A percentile compares a stretch with the other conserved stretches of the same genome.
Evolutionary conservation across 2,888 invertebrate genomes (phyloP).

Genomic region (Resseliella maxima): DNA sequence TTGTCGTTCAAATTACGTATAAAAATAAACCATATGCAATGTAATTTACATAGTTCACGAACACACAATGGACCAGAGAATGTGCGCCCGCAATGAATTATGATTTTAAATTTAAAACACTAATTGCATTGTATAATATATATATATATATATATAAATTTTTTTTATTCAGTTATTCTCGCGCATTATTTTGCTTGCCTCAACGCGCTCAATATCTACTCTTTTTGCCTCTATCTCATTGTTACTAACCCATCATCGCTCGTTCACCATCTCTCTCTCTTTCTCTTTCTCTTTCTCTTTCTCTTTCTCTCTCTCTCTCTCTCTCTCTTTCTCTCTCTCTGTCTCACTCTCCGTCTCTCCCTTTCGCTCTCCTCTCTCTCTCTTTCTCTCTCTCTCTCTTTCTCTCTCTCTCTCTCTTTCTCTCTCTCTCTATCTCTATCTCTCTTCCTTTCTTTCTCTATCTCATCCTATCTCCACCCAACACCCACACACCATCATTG

Average conservation of each 20-base stretch:
- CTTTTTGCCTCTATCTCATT: not conserved
- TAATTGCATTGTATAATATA: slow-evolving; percentile 22
- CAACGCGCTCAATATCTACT: slow-evolving; percentile 37
- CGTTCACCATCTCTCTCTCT: too few species aligned
- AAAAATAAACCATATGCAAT: slow-evolving; percentile 43
- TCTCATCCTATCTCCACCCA: too few species aligned
- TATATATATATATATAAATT: too few species aligned
- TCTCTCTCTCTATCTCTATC: too few species aligned
- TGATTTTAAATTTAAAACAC: slow-evolving; percentile 55
- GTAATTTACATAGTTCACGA: slow-evolving; percentile 41
- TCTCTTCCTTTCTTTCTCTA: too few species aligned
- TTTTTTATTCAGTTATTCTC: not conserved
- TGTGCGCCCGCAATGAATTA: slow-evolving; percentile 47
- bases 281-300: not conserved
- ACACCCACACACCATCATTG: too few species aligned
- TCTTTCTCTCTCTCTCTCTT: too few species aligned
- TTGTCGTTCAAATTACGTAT: slow-evolving; percentile 34
- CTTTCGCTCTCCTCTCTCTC: too few species aligned
- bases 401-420: too few species aligned
- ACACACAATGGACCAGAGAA: not conserved
- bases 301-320: not conserved
- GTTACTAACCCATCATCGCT: too few species aligned
- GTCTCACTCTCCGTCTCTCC: too few species aligned
- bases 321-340: too few species aligned
- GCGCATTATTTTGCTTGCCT: not conserved